phyloP scores from a whole-genome alignment of 2,113 vertebrate genomes.

The Clupea harengus region DNA sequence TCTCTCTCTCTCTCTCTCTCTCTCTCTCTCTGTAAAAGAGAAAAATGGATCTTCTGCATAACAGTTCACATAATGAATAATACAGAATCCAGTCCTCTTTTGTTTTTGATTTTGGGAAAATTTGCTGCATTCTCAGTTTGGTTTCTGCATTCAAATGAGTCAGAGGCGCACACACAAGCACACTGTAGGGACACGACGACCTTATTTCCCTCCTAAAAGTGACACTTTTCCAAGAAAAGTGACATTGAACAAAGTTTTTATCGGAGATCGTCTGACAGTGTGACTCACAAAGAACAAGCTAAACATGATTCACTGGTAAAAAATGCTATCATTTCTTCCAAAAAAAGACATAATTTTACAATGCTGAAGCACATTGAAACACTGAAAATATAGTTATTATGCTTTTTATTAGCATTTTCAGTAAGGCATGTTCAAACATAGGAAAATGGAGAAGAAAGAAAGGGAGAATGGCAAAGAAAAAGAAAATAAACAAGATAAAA shows the following conservation, averaged over 20 bases:
- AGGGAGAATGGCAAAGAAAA: background rate
- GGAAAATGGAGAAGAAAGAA: background rate
- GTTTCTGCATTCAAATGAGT: constrained; percentile 1
- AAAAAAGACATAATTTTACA: background rate
- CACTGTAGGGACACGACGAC: background rate
- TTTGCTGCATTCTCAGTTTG: constrained; percentile 57
- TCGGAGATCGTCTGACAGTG: background rate
- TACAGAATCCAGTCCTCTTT: constrained; percentile 62
- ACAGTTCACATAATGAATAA: constrained; percentile 70
- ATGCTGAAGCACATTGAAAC: no score
- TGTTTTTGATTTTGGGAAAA: constrained; percentile 51
- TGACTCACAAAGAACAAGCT: background rate
- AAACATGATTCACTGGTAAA: background rate
- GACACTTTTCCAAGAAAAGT: background rate
- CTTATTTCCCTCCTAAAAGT: background rate
- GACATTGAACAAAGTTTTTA: constrained; percentile 12
- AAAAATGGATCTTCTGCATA: constrained; percentile 59
- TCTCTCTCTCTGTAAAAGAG: constrained; percentile 12
- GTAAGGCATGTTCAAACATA: background rate
- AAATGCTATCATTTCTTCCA: background rate
- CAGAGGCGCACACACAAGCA: background rate
- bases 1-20: background rate
- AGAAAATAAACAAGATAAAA: background rate
- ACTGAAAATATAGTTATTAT: background rate
- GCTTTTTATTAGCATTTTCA: background rate